Base-by-base conservation (phyloP, 2,888 invertebrate species). In the Synergus laeviventris region DNA sequence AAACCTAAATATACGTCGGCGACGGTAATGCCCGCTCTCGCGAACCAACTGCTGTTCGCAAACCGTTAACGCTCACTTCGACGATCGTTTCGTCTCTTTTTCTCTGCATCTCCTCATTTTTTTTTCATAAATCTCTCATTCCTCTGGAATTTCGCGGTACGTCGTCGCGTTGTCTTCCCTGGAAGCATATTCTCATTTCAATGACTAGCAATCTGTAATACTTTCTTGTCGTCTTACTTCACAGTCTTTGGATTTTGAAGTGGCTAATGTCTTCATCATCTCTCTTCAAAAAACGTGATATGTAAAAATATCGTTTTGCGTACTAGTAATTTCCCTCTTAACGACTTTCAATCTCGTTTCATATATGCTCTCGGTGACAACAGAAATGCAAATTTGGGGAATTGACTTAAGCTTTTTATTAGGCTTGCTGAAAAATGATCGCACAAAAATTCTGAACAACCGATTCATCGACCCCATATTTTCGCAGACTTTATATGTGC, bases 1-100 rank as follows among this genome's bases (percentile, higher is more conserved):
- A 86, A 79, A 78, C 86, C 88, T 88, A 89, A 89, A 89, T 88
- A 89, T 88, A 88, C 87, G 87, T 82, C 81, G 74, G 79, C 74
- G 80, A 79, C 79, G 77, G 78, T 81, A 83, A 83, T 81, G 76
- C 74, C 74, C 81, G 76, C 80, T 74, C 81, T 80, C 84, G 83
- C 78, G 78, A 77, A 82, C 84, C 85, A 83, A 84, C 84, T 81
- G 84, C 81, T 81, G 81, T 77, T 78, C 80, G 75, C 79, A 77
- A 80, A 81, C 81, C 80, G 80, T 82, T 79, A 81, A 82, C 81
- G 78, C 81, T 80, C 76, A 70, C 66, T 78, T 64, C 78, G 61
- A 66, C 78, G 64, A 73, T 79, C 76, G 74, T 77, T 74, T 76
- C 64, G 18, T 49, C 42, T 61, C 74, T 42, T 62, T 42, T 45